Conservation (phyloP, 2,888 invertebrate genomes). For the Trichopoda pennipes region DNA sequence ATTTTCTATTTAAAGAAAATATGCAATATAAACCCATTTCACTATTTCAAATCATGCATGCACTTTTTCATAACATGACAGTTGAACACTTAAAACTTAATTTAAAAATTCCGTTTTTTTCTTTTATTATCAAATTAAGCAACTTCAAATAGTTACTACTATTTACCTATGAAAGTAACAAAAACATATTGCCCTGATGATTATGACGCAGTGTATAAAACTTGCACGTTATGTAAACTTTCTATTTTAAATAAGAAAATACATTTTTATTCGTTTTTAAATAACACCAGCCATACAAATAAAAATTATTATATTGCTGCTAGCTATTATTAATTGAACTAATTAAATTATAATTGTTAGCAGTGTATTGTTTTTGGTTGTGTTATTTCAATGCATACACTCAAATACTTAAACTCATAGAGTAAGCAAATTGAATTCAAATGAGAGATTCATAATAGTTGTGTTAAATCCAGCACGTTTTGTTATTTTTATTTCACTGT, state of each 20-base stretch:
- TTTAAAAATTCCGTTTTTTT: no score
- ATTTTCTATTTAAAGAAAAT: no score
- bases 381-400: no score
- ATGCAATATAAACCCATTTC: no score
- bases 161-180: conserved; percentile 25
- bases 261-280: conserved; percentile 1
- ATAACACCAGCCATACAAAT: background rate
- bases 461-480: conserved; percentile 5
- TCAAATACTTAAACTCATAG: no score
- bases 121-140: conserved; percentile 12
- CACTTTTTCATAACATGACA: no score
- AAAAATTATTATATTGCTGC: conserved; percentile 7
- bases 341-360: conserved; percentile 49
- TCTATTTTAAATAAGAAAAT: conserved; percentile 36
- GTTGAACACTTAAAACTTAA: no score
- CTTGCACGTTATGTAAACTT: conserved; percentile 40
- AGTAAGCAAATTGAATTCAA: background rate
- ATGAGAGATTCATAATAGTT: background rate
- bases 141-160: conserved; percentile 9
- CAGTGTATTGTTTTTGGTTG: conserved; percentile 15
- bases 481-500: background rate
- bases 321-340: conserved; percentile 44
- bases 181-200: conserved; percentile 22
- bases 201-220: conserved; percentile 19
- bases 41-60: no score